phyloP scores from a whole-genome alignment of 35 echinoderm and acorn worm genomes.

The Apostichopus japonicus region DNA sequence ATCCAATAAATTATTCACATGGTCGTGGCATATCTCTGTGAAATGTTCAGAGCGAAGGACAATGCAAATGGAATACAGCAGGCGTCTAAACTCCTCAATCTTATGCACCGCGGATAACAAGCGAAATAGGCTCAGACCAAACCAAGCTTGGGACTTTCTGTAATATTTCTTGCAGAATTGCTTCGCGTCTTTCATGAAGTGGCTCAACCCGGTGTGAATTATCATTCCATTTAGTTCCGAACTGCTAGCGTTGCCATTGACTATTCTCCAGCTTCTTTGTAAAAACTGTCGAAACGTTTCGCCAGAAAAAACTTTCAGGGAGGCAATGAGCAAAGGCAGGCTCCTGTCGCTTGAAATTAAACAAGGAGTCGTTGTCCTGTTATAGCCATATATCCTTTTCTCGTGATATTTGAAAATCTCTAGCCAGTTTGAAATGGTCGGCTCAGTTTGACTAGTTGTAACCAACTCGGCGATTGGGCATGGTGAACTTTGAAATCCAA shows the following conservation, averaged over 20 bases:
- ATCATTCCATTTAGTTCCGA: constrained; percentile 7
- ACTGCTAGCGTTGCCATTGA: neutral
- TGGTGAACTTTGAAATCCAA: neutral
- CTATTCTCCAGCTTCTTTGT: constrained; percentile 2
- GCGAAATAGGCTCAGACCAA: neutral
- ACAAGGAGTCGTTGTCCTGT: neutral
- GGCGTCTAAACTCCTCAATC: neutral
- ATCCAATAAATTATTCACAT: too few species aligned
- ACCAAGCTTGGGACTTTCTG: neutral
- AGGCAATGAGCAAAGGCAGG: neutral
- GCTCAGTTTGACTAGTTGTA: neutral
- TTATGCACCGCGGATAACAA: neutral
- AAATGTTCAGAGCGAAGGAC: neutral
- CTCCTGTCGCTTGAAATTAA: neutral
- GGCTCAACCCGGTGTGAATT: constrained; percentile 32
- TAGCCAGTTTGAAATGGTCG: neutral
- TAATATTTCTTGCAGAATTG: constrained; percentile 9
- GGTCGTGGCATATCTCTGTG: too few species aligned
- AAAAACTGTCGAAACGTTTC: neutral
- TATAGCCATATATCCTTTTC: neutral
- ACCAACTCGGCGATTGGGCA: constrained; percentile 18
- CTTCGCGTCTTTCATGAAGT: constrained; percentile 39
- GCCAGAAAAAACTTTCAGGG: neutral
- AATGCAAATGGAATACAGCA: neutral
- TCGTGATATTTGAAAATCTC: neutral